Conservation (phyloP, 2,888 invertebrate genomes). For the Lepas anatifera region DNA sequence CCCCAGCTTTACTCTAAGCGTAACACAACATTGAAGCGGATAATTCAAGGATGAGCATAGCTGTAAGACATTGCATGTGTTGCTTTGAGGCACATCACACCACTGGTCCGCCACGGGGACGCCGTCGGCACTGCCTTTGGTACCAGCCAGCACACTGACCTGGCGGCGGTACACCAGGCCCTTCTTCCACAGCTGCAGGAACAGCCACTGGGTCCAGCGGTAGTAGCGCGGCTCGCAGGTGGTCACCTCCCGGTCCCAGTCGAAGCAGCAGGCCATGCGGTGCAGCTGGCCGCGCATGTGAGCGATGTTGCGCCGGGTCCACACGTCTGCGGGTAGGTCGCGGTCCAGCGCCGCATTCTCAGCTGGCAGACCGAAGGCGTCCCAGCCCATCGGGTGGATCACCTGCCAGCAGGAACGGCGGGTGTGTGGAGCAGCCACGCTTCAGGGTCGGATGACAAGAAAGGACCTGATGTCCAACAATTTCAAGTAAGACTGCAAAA, state of each 20-base stretch:
- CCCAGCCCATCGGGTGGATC: conserved; percentile 98
- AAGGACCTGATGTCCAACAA: no score
- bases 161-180: conserved; percentile 77
- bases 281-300: conserved; percentile 68
- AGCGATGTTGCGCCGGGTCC: conserved; percentile 75
- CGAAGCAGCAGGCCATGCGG: conserved; percentile 60
- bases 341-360: conserved; percentile 94
- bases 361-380: conserved; percentile 96
- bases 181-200: conserved; percentile 69
- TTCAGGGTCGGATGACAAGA: no score
- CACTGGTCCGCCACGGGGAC: no score
- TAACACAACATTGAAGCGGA: no score
- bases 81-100: no score
- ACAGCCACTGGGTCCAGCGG: conserved; percentile 88
- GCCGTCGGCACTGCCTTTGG: no score
- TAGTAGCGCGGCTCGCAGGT: conserved; percentile 85
- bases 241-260: conserved; percentile 81
- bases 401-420: no score
- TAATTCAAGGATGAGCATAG: no score
- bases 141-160: conserved; percentile 37
- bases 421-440: no score
- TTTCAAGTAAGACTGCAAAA: no score
- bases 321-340: conserved; percentile 61
- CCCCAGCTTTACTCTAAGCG: no score
- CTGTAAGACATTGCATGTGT: no score